A percentile compares a stretch with the other conserved stretches of the same genome.
These are phyloP conservation scores for Mormyrus proboscirostris DNA, from an alignment of 2,797 vertebrate species.

Conservation along the genomic window DNA sequence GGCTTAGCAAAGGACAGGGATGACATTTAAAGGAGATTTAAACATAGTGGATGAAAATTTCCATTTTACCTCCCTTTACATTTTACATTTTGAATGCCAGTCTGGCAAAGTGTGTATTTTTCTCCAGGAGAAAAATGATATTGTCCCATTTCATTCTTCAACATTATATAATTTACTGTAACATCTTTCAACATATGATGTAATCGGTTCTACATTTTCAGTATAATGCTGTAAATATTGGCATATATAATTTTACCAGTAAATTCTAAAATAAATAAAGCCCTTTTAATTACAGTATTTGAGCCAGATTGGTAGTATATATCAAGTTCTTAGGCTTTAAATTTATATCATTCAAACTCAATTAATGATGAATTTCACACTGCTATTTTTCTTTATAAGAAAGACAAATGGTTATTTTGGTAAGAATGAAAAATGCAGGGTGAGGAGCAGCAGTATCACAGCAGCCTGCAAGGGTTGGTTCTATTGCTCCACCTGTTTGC, in stretches of 20 bases:
- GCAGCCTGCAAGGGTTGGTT: neutral
- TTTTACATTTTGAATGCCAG: slow-evolving; percentile 23
- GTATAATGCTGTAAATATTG: neutral
- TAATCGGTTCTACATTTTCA: slow-evolving; percentile 8
- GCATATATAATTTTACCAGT: neutral
- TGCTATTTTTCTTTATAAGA: neutral
- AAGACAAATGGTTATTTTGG: neutral
- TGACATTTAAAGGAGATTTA: neutral
- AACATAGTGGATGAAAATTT: slow-evolving; percentile 11
- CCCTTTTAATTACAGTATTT: neutral
- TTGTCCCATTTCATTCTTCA: neutral
- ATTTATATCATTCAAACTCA: neutral
- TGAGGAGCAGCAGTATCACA: neutral
- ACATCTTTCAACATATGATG: neutral
- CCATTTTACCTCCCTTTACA: slow-evolving; percentile 14
- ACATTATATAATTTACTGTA: neutral
- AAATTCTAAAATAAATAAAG: neutral
- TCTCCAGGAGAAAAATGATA: neutral
- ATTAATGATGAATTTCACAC: neutral
- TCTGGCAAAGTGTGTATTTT: too few relatives aligned
- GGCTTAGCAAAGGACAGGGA: neutral
- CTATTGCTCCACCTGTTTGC: neutral
- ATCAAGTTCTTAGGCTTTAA: neutral
- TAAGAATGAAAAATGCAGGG: neutral
- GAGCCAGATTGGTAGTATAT: neutral